Evolutionary conservation across 2,888 invertebrate species (phyloP).

Genomic region (Teleiodes luculella): DNA sequence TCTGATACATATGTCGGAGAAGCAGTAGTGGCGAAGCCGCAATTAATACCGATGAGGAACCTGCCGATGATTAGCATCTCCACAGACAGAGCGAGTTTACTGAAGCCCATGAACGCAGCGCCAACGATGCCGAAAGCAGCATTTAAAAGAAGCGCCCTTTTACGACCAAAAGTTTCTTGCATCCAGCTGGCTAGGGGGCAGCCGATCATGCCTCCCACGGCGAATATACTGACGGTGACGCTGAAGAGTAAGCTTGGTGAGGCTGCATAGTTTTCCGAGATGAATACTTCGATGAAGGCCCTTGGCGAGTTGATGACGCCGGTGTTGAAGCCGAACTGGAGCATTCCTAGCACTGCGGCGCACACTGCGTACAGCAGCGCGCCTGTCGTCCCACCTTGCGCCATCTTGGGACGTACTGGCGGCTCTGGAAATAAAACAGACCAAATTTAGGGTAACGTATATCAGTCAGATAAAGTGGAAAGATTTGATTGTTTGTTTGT

Average conservation of each 20-base stretch:
- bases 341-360: conserved; percentile 83
- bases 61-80: conserved; percentile 86
- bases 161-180: conserved; percentile 83
- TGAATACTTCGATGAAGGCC: conserved; percentile 81
- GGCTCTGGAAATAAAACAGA: conserved; percentile 44
- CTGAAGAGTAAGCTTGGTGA: conserved; percentile 77
- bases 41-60: conserved; percentile 85
- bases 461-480: no score
- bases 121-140: conserved; percentile 82
- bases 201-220: conserved; percentile 88
- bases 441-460: background rate
- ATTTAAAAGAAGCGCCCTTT: conserved; percentile 82
- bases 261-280: conserved; percentile 75
- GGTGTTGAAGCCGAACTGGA: conserved; percentile 85
- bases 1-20: conserved; percentile 75
- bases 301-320: conserved; percentile 85
- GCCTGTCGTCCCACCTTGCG: conserved; percentile 75
- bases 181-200: conserved; percentile 86
- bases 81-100: conserved; percentile 80
- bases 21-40: conserved; percentile 79
- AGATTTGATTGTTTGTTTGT: no score
- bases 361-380: conserved; percentile 81
- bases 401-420: conserved; percentile 44
- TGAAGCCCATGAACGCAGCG: conserved; percentile 82
- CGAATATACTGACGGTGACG: conserved; percentile 86